These are phyloP conservation scores for Tokudaia tokunoshimensis DNA, from an alignment of 2,797 vertebrate species.

Conservation along the genomic window DNA sequence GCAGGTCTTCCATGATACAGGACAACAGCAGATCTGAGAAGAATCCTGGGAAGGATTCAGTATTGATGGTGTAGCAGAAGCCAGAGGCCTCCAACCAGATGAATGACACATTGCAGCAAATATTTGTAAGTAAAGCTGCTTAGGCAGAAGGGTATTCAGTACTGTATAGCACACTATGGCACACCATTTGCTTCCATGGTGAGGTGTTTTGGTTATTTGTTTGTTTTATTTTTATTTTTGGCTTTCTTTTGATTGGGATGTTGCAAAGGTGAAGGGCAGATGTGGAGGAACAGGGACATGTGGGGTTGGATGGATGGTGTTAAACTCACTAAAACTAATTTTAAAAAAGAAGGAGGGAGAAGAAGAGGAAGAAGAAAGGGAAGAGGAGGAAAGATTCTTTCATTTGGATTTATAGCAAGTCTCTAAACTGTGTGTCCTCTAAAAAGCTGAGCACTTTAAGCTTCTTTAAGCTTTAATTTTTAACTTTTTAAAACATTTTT, in stretches of 20 bases:
- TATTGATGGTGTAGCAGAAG: background rate
- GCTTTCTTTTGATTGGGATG: background rate
- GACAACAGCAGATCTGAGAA: background rate
- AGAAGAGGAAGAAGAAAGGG: too few relatives aligned
- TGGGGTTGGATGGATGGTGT: background rate
- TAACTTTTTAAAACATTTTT: background rate
- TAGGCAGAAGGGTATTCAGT: background rate
- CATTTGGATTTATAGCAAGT: background rate
- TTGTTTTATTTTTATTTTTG: background rate
- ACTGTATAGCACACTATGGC: background rate
- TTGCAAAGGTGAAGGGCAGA: background rate
- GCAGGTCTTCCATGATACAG: background rate
- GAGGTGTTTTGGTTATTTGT: background rate
- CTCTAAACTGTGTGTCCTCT: background rate
- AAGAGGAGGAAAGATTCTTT: background rate
- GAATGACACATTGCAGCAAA: background rate
- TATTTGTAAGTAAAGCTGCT: background rate
- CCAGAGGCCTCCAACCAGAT: background rate
- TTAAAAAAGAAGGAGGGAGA: too few relatives aligned
- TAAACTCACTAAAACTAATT: background rate
- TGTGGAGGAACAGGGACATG: background rate
- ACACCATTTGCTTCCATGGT: background rate
- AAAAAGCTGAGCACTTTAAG: background rate
- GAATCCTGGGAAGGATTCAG: background rate
- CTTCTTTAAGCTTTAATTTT: background rate